Evolutionary conservation across 2,113 vertebrate species (phyloP).

Genomic region (Electrona antarctica): DNA sequence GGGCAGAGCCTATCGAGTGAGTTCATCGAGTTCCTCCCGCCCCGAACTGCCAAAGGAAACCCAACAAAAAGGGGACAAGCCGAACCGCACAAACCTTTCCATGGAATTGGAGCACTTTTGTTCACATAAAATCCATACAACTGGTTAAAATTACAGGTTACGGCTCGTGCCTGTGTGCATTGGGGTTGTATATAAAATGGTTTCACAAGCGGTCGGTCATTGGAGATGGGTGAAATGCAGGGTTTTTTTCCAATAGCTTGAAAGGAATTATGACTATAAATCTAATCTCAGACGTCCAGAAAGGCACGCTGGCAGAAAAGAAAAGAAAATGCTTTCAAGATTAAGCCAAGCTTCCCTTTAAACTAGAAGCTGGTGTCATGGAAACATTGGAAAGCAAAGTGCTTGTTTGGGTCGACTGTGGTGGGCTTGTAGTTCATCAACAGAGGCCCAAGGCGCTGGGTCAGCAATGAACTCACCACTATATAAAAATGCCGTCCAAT

Average conservation of each 20-base stretch:
- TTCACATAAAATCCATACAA: slow-evolving; percentile 41
- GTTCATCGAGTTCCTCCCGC: slow-evolving; percentile 62
- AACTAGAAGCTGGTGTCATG: slow-evolving; percentile 24
- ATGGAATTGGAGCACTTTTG: slow-evolving; percentile 47
- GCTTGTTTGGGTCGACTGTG: slow-evolving; percentile 28
- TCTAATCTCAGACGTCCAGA: slow-evolving; percentile 45
- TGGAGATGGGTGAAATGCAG: slow-evolving; percentile 30
- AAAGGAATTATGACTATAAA: slow-evolving; percentile 31
- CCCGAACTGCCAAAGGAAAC: slow-evolving; percentile 51
- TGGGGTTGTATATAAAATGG: background rate
- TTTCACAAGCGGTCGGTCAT: slow-evolving; percentile 35
- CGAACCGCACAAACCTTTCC: slow-evolving; percentile 39
- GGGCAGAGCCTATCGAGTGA: slow-evolving; percentile 39
- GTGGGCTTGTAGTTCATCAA: slow-evolving; percentile 46
- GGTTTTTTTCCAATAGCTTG: slow-evolving; percentile 17
- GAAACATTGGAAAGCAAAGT: slow-evolving; percentile 26
- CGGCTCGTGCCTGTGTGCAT: background rate
- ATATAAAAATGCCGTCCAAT: slow-evolving; percentile 30
- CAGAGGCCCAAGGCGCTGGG: slow-evolving; percentile 11
- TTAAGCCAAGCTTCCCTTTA: slow-evolving; percentile 33
- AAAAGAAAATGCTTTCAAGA: slow-evolving; percentile 6
- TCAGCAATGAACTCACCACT: slow-evolving; percentile 30
- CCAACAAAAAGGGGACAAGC: slow-evolving; percentile 51
- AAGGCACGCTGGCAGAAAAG: slow-evolving; percentile 34
- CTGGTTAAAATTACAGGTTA: slow-evolving; percentile 43